phyloP scores from a whole-genome alignment of 1,140 invertebrate species.

The Manduca sexta region DNA sequence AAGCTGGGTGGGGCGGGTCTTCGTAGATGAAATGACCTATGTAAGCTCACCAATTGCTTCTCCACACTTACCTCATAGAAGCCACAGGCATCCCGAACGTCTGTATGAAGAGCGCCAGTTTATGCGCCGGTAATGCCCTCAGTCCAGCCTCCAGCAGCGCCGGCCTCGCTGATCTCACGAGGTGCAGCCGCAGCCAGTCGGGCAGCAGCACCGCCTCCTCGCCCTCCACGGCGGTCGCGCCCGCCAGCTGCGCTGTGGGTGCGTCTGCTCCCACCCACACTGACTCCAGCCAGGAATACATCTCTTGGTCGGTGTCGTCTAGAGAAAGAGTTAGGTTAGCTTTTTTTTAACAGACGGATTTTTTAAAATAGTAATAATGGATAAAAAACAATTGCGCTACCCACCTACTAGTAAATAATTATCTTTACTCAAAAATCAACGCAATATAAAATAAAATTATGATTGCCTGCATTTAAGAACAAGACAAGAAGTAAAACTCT shows the following conservation, averaged over 20 bases:
- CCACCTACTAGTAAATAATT: too few species aligned
- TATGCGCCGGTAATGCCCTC: conserved; percentile 88
- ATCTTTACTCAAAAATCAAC: too few species aligned
- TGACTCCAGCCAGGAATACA: conserved; percentile 81
- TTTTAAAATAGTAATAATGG: too few species aligned
- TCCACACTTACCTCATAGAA: conserved; percentile 80
- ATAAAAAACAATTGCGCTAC: too few species aligned
- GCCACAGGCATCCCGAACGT: conserved; percentile 95
- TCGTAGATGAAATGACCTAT: too few species aligned
- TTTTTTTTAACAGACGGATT: too few species aligned
- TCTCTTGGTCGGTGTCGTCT: conserved; percentile 57
- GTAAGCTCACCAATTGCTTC: too few species aligned
- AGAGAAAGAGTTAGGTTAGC: neutral
- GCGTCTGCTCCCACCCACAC: conserved; percentile 83
- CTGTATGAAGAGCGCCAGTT: conserved; percentile 96
- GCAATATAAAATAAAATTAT: too few species aligned
- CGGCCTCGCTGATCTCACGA: conserved; percentile 91
- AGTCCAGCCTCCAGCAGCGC: conserved; percentile 90
- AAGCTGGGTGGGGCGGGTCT: too few species aligned
- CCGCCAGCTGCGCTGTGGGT: conserved; percentile 82
- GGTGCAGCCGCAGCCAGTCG: conserved; percentile 95
- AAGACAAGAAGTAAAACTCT: too few species aligned
- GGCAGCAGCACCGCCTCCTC: conserved; percentile 91
- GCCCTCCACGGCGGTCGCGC: conserved; percentile 76
- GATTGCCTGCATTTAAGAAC: too few species aligned